Conservation (phyloP, 1,140 invertebrate genomes). For the Bathynomus jamesi region DNA sequence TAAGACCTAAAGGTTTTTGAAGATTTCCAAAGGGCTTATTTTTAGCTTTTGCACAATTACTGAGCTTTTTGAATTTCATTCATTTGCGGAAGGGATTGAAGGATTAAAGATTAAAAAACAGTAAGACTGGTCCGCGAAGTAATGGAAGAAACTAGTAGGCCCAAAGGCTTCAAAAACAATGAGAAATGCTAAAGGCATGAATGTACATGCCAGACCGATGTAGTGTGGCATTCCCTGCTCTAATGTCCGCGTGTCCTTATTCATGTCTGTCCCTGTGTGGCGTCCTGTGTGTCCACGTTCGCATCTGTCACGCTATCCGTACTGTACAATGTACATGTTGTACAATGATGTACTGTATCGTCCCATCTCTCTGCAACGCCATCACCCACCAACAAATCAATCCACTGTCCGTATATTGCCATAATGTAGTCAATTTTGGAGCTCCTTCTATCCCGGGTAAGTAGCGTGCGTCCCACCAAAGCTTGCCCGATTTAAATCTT, state of each 20-base stretch:
- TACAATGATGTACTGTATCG: conserved; percentile 24
- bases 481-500: conserved; percentile 3
- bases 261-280: conserved; percentile 29
- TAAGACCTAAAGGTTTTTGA: not conserved
- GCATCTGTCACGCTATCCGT: conserved; percentile 40
- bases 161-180: too few relatives aligned
- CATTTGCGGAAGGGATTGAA: too few relatives aligned
- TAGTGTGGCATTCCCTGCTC: conserved; percentile 14
- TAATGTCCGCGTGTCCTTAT: conserved; percentile 17
- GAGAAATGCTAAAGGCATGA: conserved; percentile 5
- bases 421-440: conserved; percentile 86
- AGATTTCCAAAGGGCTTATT: too few relatives aligned
- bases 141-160: too few relatives aligned
- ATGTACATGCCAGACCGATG: conserved; percentile 4
- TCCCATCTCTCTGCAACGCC: conserved; percentile 40
- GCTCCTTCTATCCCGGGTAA: conserved; percentile 94
- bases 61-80: too few relatives aligned
- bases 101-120: too few relatives aligned
- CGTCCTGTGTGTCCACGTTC: conserved; percentile 30
- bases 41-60: too few relatives aligned
- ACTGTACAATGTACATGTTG: conserved; percentile 23
- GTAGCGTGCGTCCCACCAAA: conserved; percentile 47
- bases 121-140: too few relatives aligned
- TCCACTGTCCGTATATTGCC: conserved; percentile 31
- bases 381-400: conserved; percentile 37